These are phyloP conservation scores for Tetrax tetrax DNA, from an alignment of 2,113 vertebrate species.

Conservation along the genomic window DNA sequence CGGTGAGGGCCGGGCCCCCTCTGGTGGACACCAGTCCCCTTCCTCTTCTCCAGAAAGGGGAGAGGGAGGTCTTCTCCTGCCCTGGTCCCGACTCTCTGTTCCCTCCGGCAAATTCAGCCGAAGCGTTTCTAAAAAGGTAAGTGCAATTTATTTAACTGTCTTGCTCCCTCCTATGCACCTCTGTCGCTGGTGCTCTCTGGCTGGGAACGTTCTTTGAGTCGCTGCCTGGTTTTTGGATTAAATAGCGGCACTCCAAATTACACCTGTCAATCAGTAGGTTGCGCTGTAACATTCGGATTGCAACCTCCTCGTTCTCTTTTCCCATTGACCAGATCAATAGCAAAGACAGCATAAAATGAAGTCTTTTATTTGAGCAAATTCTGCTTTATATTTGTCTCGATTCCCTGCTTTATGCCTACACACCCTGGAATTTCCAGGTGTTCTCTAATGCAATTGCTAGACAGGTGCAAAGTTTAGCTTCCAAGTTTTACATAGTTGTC, in stretches of 20 bases:
- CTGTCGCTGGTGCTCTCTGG: background rate
- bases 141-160: accelerated
- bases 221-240: background rate
- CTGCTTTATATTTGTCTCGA: background rate
- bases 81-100: too few species aligned
- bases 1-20: background rate
- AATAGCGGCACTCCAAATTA: background rate
- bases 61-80: too few species aligned
- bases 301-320: background rate
- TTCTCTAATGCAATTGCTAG: background rate
- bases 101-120: background rate
- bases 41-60: too few species aligned
- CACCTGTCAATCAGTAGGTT: background rate
- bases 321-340: background rate
- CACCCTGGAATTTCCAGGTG: background rate
- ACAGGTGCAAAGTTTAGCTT: background rate
- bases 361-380: background rate
- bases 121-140: too few species aligned
- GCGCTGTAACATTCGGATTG: background rate
- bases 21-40: background rate
- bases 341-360: background rate
- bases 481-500: background rate
- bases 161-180: background rate
- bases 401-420: background rate
- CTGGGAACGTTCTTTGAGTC: background rate